Percentiles rank a stretch among this genome's conserved stretches.
Evolutionary conservation across 1,140 invertebrate genomes (phyloP).

Genomic region (Halesus radiatus): DNA sequence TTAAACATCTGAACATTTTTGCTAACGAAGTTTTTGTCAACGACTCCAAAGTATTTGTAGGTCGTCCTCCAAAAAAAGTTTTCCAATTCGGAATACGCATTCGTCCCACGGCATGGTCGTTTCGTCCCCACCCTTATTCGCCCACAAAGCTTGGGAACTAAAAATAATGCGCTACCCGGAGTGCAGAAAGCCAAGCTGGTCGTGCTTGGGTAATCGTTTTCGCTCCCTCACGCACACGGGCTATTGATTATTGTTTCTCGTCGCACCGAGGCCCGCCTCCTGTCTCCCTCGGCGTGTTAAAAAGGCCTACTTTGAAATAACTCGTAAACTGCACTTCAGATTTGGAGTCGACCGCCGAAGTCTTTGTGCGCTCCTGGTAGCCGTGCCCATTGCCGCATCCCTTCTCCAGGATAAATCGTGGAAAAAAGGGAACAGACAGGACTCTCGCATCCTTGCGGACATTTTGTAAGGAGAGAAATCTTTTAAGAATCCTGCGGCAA

Average conservation of each 20-base stretch:
- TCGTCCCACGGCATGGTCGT: no score
- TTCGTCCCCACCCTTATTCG: neutral
- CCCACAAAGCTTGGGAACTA: slow-evolving; percentile 40
- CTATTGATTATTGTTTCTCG: slow-evolving; percentile 55
- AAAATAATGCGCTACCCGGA: slow-evolving; percentile 45
- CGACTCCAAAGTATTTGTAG: no score
- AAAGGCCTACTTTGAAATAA: slow-evolving; percentile 24
- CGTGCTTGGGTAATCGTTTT: slow-evolving; percentile 6
- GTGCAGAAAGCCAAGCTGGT: slow-evolving; percentile 35
- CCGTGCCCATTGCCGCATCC: slow-evolving; percentile 56
- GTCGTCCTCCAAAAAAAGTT: no score
- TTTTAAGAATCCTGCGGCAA: slow-evolving; percentile 23
- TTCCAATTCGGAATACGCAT: no score
- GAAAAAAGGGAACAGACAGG: slow-evolving; percentile 52
- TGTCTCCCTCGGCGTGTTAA: neutral
- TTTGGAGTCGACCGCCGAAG: slow-evolving; percentile 18
- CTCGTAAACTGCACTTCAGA: slow-evolving; percentile 45
- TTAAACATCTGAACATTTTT: no score
- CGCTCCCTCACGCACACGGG: slow-evolving; percentile 55
- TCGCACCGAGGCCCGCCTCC: slow-evolving; percentile 17
- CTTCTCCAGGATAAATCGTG: slow-evolving; percentile 51
- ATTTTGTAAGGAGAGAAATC: neutral
- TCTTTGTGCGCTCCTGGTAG: slow-evolving; percentile 50
- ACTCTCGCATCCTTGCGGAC: slow-evolving; percentile 41
- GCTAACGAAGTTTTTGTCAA: no score